Percentiles rank a stretch among this genome's conserved stretches.
Evolutionary conservation across 2,113 vertebrate species (phyloP).

Genomic region (Dipodomys merriami): DNA sequence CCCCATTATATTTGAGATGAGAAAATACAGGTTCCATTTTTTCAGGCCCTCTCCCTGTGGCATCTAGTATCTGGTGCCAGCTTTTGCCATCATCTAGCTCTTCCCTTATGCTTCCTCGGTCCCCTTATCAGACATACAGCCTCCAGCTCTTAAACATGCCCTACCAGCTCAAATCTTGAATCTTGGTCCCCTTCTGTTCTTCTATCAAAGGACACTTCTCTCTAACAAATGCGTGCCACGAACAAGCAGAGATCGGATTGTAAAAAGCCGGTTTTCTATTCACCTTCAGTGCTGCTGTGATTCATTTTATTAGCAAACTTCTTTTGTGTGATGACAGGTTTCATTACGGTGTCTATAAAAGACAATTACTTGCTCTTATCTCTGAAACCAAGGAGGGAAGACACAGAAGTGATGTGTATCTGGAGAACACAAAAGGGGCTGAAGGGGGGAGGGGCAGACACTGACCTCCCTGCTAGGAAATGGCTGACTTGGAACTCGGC

Average conservation of each 20-base stretch:
- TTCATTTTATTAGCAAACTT: slow-evolving; percentile 87
- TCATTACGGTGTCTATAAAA: slow-evolving; percentile 86
- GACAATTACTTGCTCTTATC: slow-evolving; percentile 85
- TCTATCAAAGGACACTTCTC: slow-evolving; percentile 35
- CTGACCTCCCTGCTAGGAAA: not conserved
- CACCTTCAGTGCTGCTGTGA: slow-evolving; percentile 84
- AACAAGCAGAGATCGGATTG: slow-evolving; percentile 81
- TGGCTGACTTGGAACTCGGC: not conserved
- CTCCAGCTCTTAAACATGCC: not conserved
- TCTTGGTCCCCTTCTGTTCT: not conserved
- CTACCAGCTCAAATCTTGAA: not conserved
- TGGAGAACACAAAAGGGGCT: slow-evolving; percentile 52
- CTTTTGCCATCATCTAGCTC: not conserved
- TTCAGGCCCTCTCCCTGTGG: not conserved
- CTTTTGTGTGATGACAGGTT: slow-evolving; percentile 86
- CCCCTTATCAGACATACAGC: not conserved
- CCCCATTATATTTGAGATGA: not conserved
- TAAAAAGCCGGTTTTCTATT: slow-evolving; percentile 82
- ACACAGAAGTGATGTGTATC: slow-evolving; percentile 56
- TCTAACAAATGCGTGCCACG: slow-evolving; percentile 7
- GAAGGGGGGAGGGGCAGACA: slow-evolving; percentile 31
- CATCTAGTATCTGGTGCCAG: not conserved
- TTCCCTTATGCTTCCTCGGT: not conserved
- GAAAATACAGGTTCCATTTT: not conserved
- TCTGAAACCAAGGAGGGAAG: slow-evolving; percentile 77